Conservation (phyloP, 64 coral and sea anemone species). For the Stichodactyla helianthus region DNA sequence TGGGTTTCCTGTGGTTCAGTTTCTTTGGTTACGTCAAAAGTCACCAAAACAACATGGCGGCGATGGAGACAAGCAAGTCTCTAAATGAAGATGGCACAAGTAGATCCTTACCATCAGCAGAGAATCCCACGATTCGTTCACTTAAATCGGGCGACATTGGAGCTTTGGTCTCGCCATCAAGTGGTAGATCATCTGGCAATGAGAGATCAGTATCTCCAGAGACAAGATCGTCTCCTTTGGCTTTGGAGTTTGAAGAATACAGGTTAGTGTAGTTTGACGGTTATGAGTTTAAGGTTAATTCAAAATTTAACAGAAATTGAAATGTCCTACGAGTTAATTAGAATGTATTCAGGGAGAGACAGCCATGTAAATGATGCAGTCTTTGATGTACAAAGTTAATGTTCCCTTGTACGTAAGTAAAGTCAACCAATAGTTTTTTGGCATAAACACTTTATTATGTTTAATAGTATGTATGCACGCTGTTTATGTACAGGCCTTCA, state of each 20-base stretch:
- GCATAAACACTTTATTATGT: no score
- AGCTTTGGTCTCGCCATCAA: not conserved
- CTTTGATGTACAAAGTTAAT: not conserved
- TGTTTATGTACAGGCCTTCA: constrained; percentile 68
- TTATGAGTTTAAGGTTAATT: not conserved
- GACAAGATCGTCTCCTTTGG: not conserved
- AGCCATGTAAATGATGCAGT: no score
- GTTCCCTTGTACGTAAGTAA: no score
- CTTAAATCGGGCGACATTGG: constrained; percentile 8
- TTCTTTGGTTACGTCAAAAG: constrained; percentile 4
- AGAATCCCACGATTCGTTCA: constrained; percentile 17
- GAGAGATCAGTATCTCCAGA: not conserved
- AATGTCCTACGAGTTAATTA: not conserved
- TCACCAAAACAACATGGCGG: constrained; percentile 12
- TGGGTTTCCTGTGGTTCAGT: constrained; percentile 8
- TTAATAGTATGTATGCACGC: not conserved
- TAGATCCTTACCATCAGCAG: not conserved
- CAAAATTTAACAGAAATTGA: not conserved
- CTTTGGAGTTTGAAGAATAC: constrained; percentile 26
- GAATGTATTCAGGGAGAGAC: not conserved
- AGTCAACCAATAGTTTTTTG: no score
- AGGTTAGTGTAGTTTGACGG: not conserved
- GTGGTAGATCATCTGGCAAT: not conserved
- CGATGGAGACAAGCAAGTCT: not conserved
- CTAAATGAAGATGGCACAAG: not conserved